These are phyloP conservation scores for Spatula versicolor DNA, from an alignment of 2,797 vertebrate genomes.

Conservation along the genomic window DNA sequence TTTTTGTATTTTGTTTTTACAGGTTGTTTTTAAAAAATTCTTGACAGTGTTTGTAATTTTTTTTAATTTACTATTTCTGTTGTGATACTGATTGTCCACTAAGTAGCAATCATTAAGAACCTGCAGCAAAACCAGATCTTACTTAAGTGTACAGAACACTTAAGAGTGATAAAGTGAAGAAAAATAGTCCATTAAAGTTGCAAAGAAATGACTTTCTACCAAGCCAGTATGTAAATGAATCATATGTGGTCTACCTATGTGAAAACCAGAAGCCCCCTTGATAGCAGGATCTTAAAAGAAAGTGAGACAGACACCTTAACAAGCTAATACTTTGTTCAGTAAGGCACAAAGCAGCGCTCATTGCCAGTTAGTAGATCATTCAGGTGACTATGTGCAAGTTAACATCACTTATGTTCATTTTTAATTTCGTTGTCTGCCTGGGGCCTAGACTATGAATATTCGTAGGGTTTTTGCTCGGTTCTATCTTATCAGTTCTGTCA, in stretches of 20 bases:
- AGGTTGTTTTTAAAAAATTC: background rate
- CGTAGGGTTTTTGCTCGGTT: background rate
- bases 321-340: background rate
- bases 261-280: background rate
- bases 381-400: background rate
- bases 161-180: background rate
- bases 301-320: too few relatives aligned
- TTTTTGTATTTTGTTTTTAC: background rate
- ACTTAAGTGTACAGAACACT: fast-evolving
- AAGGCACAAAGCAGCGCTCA: background rate
- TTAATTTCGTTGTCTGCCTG: background rate
- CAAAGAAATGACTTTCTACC: background rate
- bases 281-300: background rate
- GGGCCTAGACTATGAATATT: background rate
- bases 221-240: background rate
- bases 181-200: background rate
- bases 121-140: background rate
- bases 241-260: background rate
- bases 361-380: background rate
- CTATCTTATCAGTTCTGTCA: background rate
- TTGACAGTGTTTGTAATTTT: background rate
- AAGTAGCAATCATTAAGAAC: background rate
- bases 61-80: background rate
- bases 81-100: background rate
- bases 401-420: background rate